Percentiles rank a stretch among this genome's conserved stretches.
These are phyloP conservation scores for Electrona antarctica DNA, from an alignment of 2,113 vertebrate genomes.

Conservation along the genomic window DNA sequence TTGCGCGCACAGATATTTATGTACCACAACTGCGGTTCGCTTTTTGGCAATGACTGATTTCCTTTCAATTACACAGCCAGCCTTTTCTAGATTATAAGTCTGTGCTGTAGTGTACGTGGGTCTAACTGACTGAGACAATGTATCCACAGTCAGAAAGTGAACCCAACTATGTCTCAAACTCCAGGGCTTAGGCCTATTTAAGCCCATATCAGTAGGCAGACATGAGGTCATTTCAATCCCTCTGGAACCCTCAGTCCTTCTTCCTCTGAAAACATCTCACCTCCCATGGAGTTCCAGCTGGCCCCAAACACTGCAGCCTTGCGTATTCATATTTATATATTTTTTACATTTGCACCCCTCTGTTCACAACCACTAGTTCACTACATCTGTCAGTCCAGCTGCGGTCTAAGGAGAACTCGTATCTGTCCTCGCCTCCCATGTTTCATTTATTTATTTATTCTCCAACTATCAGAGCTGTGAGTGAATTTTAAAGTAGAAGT, in stretches of 20 bases:
- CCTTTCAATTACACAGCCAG: no score
- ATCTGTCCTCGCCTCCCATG: constrained; percentile 24
- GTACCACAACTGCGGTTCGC: no score
- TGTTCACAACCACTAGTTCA: constrained; percentile 53
- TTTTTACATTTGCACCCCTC: constrained; percentile 64
- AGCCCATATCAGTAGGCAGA: constrained; percentile 53
- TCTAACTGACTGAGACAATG: constrained; percentile 44
- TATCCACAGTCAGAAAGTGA: constrained; percentile 26
- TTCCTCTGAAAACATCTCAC: constrained; percentile 62
- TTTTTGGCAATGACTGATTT: no score
- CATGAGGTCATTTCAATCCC: constrained; percentile 80
- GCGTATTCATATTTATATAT: constrained; percentile 75
- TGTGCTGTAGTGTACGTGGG: constrained; percentile 4
- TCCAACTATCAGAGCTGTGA: constrained; percentile 47
- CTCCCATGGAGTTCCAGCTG: constrained; percentile 65
- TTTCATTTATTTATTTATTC: constrained; percentile 49
- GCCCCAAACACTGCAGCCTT: constrained; percentile 50
- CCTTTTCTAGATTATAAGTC: no score
- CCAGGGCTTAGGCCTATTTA: constrained; percentile 43
- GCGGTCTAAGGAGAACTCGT: constrained; percentile 67
- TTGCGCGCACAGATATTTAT: no score
- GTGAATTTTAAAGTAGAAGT: constrained; percentile 48
- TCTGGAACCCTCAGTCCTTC: constrained; percentile 54
- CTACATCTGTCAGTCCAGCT: constrained; percentile 77
- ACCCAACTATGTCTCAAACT: constrained; percentile 47